Conservation (phyloP, 2,888 invertebrate species). For the Coleophora flavipennella region DNA sequence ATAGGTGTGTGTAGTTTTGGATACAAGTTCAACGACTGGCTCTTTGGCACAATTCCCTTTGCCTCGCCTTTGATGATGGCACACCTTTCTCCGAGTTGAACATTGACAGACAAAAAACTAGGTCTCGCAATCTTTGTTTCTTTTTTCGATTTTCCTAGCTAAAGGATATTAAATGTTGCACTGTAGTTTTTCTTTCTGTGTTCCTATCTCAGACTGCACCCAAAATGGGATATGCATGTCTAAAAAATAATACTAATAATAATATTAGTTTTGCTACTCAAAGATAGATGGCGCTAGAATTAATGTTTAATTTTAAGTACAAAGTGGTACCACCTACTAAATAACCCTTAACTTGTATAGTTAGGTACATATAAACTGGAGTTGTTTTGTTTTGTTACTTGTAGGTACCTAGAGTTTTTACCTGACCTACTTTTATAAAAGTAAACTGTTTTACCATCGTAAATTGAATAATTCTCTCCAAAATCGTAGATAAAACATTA, state of each 20-base stretch:
- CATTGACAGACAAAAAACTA: too few relatives aligned
- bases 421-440: slow-evolving; percentile 6
- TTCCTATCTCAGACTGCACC: slow-evolving; percentile 45
- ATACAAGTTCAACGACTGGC: slow-evolving; percentile 59
- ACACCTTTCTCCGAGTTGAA: slow-evolving; percentile 13
- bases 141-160: slow-evolving; percentile 11
- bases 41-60: slow-evolving; percentile 56
- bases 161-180: too few relatives aligned
- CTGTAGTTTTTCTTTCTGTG: slow-evolving; percentile 53
- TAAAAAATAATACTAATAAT: slow-evolving; percentile 28
- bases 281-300: slow-evolving; percentile 47
- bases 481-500: not conserved
- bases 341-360: too few relatives aligned
- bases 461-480: not conserved
- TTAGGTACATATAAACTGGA: too few relatives aligned
- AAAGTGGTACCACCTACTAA: too few relatives aligned
- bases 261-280: slow-evolving; percentile 40
- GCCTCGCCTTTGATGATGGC: slow-evolving; percentile 21
- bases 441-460: not conserved
- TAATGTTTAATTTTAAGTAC: too few relatives aligned
- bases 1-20: slow-evolving; percentile 44
- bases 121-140: too few relatives aligned
- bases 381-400: too few relatives aligned
- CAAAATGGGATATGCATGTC: slow-evolving; percentile 38
- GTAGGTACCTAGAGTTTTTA: too few relatives aligned